Conservation (phyloP, 1,140 invertebrate species). For the Pseudomyrmex flavicornis region DNA sequence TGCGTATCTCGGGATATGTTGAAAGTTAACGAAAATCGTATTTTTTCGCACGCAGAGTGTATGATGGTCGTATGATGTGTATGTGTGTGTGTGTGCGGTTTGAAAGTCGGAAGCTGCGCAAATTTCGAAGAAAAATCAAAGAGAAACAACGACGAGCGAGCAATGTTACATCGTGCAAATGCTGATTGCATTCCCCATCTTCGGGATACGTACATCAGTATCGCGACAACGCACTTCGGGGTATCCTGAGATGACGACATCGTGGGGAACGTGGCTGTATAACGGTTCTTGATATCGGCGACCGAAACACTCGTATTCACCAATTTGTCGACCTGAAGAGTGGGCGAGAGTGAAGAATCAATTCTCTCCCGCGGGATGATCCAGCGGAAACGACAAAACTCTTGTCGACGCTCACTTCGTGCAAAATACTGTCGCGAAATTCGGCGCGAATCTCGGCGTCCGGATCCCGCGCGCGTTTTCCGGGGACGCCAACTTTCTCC, state of each 20-base stretch:
- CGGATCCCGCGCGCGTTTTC: conserved; percentile 28
- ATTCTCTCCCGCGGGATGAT: background rate
- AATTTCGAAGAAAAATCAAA: background rate
- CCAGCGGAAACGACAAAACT: background rate
- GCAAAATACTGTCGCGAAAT: conserved; percentile 4
- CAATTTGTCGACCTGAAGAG: background rate
- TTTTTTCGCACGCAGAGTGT: too few relatives aligned
- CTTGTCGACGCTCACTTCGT: background rate
- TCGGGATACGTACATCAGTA: conserved; percentile 70
- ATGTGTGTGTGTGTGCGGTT: too few relatives aligned
- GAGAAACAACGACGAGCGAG: background rate
- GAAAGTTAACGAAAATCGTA: too few relatives aligned
- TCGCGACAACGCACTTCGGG: conserved; percentile 63
- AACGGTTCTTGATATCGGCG: background rate
- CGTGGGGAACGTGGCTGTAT: conserved; percentile 17
- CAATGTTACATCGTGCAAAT: conserved; percentile 2
- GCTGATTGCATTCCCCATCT: background rate
- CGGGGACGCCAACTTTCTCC: background rate
- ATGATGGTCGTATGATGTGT: too few relatives aligned
- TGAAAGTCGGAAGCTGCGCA: too few relatives aligned
- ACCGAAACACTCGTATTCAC: background rate
- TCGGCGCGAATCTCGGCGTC: background rate
- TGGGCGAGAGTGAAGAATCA: background rate
- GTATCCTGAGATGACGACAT: conserved; percentile 58
- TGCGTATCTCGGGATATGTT: background rate